These are phyloP conservation scores for Erythrolamprus reginae DNA, from an alignment of 2,113 vertebrate species.

Conservation along the genomic window DNA sequence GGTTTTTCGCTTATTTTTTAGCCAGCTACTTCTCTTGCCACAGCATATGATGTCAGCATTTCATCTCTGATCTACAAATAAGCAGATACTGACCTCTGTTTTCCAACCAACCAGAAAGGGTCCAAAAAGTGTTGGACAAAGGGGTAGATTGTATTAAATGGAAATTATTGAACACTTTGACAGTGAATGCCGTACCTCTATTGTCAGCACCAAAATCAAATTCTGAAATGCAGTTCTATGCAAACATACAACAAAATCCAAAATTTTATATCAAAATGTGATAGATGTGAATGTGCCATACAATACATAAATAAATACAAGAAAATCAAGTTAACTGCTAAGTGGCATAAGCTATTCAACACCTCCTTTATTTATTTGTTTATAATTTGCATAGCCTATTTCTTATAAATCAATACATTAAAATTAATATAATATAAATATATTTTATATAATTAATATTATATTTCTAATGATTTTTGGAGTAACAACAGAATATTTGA, in stretches of 20 bases:
- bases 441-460: not conserved
- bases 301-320: no score
- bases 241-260: no score
- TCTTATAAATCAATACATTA: not conserved
- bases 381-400: not conserved
- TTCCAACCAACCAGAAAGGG: not conserved
- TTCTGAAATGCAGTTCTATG: not conserved
- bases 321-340: not conserved
- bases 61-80: not conserved
- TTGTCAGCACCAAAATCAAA: not conserved
- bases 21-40: not conserved
- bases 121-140: not conserved
- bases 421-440: not conserved
- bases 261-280: no score
- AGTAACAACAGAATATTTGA: not conserved
- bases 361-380: not conserved
- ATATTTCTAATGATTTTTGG: not conserved
- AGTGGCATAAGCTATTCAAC: not conserved
- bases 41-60: not conserved
- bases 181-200: not conserved
- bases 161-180: not conserved
- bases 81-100: not conserved
- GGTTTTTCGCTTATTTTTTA: not conserved
- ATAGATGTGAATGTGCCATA: no score
- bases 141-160: not conserved